A percentile compares a stretch with the other conserved stretches of the same genome.
phyloP scores from a whole-genome alignment of 2,113 vertebrate genomes.

The Chaenogobius annularis region DNA sequence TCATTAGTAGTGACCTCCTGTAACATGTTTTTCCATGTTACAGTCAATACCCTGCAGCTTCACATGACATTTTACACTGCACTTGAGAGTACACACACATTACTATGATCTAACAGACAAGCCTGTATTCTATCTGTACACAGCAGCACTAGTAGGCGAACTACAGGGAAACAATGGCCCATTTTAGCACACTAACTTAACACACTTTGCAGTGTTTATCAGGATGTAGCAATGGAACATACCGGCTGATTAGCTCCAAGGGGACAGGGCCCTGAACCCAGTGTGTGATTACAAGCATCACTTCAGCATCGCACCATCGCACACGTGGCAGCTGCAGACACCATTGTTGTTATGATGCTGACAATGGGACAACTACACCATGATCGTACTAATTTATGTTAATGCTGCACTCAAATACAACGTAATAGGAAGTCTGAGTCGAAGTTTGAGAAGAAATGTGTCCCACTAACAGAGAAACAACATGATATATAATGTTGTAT shows the following conservation, averaged over 20 bases:
- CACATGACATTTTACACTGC: constrained; percentile 41
- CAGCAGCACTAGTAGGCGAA: background rate
- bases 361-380: background rate
- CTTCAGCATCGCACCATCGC: constrained; percentile 18
- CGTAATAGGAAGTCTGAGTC: background rate
- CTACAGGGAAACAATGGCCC: constrained; percentile 1
- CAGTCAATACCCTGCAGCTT: constrained; percentile 37
- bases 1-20: constrained; percentile 50
- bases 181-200: constrained; percentile 3
- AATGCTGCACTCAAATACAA: background rate
- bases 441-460: too few species aligned
- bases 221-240: constrained; percentile 26
- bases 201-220: constrained; percentile 29
- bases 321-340: constrained; percentile 1
- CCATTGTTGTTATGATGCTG: constrained; percentile 5
- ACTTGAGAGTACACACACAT: constrained; percentile 18
- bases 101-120: constrained; percentile 7
- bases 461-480: too few species aligned
- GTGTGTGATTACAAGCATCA: constrained; percentile 17
- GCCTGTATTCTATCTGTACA: constrained; percentile 1
- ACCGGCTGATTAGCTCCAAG: constrained; percentile 45
- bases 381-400: background rate
- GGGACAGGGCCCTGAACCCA: constrained; percentile 30
- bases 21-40: constrained; percentile 48
- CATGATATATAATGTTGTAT: too few species aligned